phyloP scores from a whole-genome alignment of 2,113 vertebrate genomes.

The Osmerus eperlanus region DNA sequence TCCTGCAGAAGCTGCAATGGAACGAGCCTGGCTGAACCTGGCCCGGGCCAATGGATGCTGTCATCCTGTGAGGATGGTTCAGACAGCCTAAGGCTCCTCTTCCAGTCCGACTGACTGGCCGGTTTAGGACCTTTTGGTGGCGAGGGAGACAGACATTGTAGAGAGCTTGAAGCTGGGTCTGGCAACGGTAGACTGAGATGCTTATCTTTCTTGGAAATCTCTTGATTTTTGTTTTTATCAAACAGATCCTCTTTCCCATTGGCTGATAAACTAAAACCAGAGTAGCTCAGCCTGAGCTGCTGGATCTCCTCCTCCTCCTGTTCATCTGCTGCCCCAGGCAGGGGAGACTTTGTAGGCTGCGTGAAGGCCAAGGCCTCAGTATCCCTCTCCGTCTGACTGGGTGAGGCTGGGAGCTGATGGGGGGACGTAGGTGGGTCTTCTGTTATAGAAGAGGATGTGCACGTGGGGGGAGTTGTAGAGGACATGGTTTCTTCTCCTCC shows the following conservation, averaged over 20 bases:
- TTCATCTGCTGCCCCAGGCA: background rate
- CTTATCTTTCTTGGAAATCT: constrained; percentile 1
- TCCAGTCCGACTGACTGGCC: constrained; percentile 1
- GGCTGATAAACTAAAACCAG: constrained; percentile 15
- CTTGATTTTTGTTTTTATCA: background rate
- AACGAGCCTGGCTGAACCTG: background rate
- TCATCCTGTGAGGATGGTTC: constrained; percentile 3
- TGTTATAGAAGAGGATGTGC: background rate
- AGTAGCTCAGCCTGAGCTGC: background rate
- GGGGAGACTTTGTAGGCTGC: background rate
- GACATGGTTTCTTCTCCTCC: background rate
- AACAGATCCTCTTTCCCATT: constrained; percentile 9
- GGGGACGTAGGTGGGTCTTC: background rate
- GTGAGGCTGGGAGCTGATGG: constrained; percentile 6
- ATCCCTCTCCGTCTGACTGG: constrained; percentile 3
- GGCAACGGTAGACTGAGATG: background rate
- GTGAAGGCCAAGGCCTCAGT: background rate
- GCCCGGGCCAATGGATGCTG: background rate
- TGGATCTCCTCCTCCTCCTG: background rate
- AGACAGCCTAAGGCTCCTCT: constrained; percentile 5
- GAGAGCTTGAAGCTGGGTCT: background rate
- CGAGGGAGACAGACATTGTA: background rate
- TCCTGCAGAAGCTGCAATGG: constrained; percentile 43
- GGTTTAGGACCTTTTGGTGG: constrained; percentile 17
- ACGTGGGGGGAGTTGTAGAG: background rate